Evolutionary conservation across 2,113 vertebrate genomes (phyloP), one percentile per base, ranked within the genome.

Genomic region (Geothlypis trichas): DNA sequence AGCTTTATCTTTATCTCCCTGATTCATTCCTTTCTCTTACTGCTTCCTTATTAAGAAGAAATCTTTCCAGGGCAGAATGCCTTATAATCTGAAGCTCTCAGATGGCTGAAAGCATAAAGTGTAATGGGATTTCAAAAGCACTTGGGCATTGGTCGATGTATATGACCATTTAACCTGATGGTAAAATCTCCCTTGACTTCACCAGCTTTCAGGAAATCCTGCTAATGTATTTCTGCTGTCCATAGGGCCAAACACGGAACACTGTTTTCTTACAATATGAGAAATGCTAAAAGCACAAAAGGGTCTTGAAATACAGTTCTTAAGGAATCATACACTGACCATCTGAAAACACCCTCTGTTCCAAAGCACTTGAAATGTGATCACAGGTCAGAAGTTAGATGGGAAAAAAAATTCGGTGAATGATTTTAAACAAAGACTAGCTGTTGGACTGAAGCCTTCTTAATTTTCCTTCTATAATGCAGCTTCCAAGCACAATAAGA

Each of bases 31-130:
- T 86, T 90, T 96, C 83, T 71, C 65, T 93, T 80, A 84, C 59
- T 33, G 57, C 28, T 90, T 83, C 68, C 61, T 87, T 95, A 93
- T 94, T 49, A 87, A 95, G 67, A 87, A 94, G 51, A 90, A 90
- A 90, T 66, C 28, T 81, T 81, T 74, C 55, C 66, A 90, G 52
- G 31, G 52, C 61, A 74, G 61, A 92, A 73, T 62, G 54, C 37
- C 37, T 92, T 67, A 72, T 46, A 89, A 88, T 87, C 46, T 67
- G 84, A 89, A 81, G 80, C 62, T 84, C 61, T 84, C 71, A 67
- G 41, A 86, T 47, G 52, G 47, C 3, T 95, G 73, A 84, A 96
- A 90, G 72, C 44, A 78, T n/a, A 61, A 88, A 33, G 68, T 71
- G 19, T n/a, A 92, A 59, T 31, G 75, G 82, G 72, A 91, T 75